These are phyloP conservation scores for Eupithecia tripunctaria DNA, from an alignment of 2,888 invertebrate genomes.

Conservation along the genomic window DNA sequence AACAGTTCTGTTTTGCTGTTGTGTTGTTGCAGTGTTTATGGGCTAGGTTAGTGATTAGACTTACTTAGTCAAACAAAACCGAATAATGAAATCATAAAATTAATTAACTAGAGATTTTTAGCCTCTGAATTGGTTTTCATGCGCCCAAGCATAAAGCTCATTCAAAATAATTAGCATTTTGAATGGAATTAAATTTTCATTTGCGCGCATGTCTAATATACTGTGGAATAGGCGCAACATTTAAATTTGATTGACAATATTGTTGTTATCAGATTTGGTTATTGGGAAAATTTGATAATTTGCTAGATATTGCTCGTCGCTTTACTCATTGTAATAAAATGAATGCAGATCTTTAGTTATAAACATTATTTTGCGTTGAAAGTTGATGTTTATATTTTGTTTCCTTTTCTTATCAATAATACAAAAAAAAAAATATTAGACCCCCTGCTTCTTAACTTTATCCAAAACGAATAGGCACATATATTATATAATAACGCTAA, in stretches of 20 bases:
- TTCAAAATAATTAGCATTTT: background rate
- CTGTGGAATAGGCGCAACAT: background rate
- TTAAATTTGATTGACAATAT: background rate
- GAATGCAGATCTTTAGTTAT: background rate
- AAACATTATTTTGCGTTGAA: background rate
- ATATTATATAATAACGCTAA: background rate
- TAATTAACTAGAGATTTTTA: background rate
- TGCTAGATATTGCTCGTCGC: background rate
- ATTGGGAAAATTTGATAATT: background rate
- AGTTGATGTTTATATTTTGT: background rate
- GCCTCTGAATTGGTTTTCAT: background rate
- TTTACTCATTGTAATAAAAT: too few species aligned
- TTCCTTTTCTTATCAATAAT: background rate
- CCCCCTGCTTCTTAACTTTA: background rate
- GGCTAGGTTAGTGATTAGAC: constrained; percentile 1
- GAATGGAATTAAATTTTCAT: background rate
- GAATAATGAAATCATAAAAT: background rate
- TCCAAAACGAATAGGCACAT: background rate
- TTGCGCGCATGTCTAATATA: background rate
- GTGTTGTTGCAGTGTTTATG: constrained; percentile 43
- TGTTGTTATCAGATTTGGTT: background rate
- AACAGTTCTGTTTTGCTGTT: constrained; percentile 57
- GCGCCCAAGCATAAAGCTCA: background rate
- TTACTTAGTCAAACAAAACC: background rate
- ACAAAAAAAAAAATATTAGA: background rate